Conservation (phyloP, 2,113 vertebrate species). For the Nerophis lumbriciformis region DNA sequence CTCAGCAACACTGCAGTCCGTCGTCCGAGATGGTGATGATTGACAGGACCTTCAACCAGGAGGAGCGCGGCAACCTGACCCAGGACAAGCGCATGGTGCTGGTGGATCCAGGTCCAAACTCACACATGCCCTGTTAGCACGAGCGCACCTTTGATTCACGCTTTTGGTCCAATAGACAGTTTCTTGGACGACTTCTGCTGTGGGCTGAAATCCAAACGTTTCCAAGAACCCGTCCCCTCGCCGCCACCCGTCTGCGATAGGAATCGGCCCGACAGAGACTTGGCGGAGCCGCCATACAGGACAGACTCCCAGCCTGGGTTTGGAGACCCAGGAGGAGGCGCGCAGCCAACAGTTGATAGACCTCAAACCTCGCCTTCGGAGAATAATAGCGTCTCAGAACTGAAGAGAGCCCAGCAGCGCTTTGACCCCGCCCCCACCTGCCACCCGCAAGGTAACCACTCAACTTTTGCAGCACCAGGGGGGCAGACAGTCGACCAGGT, state of each 20-base stretch:
- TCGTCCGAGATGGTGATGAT: slow-evolving; percentile 99
- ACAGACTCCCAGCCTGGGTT: slow-evolving; percentile 65
- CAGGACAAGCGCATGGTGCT: slow-evolving; percentile 90
- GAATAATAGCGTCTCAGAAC: slow-evolving; percentile 81
- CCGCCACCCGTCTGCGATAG: slow-evolving; percentile 25
- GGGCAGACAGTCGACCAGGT: slow-evolving; percentile 41
- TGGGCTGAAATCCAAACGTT: slow-evolving; percentile 73
- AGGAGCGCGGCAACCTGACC: slow-evolving; percentile 86
- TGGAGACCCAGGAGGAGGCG: slow-evolving; percentile 63
- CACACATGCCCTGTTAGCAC: background rate
- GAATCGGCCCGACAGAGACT: slow-evolving; percentile 35
- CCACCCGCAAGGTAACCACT: slow-evolving; percentile 44
- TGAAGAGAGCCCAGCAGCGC: slow-evolving; percentile 79
- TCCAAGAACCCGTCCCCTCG: slow-evolving; percentile 36
- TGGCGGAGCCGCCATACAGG: slow-evolving; percentile 57
- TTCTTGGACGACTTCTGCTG: slow-evolving; percentile 96
- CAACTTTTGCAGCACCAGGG: slow-evolving; percentile 27
- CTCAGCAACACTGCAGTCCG: slow-evolving; percentile 81
- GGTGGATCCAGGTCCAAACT: slow-evolving; percentile 85
- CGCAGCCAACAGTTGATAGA: slow-evolving; percentile 59
- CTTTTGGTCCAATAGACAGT: slow-evolving; percentile 70
- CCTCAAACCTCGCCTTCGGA: slow-evolving; percentile 69
- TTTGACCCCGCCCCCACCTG: slow-evolving; percentile 54
- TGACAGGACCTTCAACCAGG: slow-evolving; percentile 96
- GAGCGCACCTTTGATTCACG: background rate